Conservation (phyloP, 92 coral and sea anemone species). For the Epizoanthus stellaris region DNA sequence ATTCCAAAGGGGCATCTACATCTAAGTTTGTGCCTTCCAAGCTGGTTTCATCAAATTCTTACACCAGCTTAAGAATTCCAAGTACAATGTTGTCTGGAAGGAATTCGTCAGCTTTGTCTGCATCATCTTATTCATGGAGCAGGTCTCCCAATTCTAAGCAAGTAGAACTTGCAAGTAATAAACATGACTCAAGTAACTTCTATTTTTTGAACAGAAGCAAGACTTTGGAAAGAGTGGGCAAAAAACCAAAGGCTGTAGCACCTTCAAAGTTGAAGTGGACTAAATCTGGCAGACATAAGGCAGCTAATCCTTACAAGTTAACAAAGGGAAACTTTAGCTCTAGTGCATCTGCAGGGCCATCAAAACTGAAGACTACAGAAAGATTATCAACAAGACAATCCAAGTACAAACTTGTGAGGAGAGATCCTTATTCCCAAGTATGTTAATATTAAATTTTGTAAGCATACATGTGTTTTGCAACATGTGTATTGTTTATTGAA, state of each 20-base stretch:
- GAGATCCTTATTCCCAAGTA: neutral
- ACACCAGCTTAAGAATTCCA: constrained; percentile 12
- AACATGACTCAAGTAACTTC: neutral
- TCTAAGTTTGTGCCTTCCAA: neutral
- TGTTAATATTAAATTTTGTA: neutral
- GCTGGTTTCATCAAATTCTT: neutral
- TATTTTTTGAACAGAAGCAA: neutral
- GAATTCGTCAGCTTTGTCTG: neutral
- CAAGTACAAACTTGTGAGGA: constrained; percentile 35
- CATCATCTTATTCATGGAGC: constrained; percentile 14
- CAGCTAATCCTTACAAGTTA: constrained; percentile 3
- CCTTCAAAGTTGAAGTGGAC: constrained; percentile 19
- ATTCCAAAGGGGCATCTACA: neutral
- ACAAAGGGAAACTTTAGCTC: neutral
- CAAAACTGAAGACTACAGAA: neutral
- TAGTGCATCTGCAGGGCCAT: neutral
- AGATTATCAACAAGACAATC: neutral
- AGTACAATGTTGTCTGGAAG: neutral
- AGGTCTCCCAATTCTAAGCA: neutral
- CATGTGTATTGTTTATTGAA: too few species aligned
- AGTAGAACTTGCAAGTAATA: neutral
- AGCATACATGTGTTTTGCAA: neutral
- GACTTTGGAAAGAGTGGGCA: neutral
- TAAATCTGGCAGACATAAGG: neutral
- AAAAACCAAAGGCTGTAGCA: neutral